A percentile compares a stretch with the other conserved stretches of the same genome.
These are phyloP conservation scores for Callithrix jacchus DNA, from an alignment of 2,113 vertebrate genomes.

Conservation along the genomic window DNA sequence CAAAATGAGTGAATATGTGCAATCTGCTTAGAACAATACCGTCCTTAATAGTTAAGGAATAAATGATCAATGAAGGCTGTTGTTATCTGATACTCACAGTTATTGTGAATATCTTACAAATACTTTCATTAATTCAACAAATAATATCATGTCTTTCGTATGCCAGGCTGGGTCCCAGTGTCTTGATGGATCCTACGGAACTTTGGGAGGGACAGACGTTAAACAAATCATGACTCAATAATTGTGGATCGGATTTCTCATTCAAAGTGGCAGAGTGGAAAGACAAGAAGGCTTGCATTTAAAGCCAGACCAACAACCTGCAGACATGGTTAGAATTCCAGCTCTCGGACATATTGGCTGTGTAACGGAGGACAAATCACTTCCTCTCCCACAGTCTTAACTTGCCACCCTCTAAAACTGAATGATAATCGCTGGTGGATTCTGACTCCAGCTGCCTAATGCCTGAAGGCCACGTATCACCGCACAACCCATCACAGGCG, in stretches of 20 bases:
- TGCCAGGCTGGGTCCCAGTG: not conserved
- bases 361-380: not conserved
- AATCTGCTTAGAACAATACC: not conserved
- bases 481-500: not conserved
- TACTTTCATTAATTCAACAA: not conserved
- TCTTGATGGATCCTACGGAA: not conserved
- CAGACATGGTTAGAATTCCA: not conserved
- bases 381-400: not conserved
- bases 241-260: not conserved
- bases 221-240: not conserved
- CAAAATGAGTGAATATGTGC: not conserved
- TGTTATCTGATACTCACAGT: not conserved
- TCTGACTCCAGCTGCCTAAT: not conserved
- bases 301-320: not conserved
- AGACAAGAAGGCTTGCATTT: not conserved
- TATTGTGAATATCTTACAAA: not conserved
- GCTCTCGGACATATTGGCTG: not conserved
- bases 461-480: not conserved
- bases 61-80: not conserved
- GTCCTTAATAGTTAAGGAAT: not conserved
- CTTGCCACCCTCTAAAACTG: not conserved
- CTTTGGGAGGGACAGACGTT: not conserved
- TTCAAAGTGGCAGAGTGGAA: not conserved
- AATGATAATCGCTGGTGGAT: not conserved
- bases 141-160: not conserved